Evolutionary conservation across 2,888 invertebrate genomes (phyloP).

Genomic region (Anagyrus pseudococci): DNA sequence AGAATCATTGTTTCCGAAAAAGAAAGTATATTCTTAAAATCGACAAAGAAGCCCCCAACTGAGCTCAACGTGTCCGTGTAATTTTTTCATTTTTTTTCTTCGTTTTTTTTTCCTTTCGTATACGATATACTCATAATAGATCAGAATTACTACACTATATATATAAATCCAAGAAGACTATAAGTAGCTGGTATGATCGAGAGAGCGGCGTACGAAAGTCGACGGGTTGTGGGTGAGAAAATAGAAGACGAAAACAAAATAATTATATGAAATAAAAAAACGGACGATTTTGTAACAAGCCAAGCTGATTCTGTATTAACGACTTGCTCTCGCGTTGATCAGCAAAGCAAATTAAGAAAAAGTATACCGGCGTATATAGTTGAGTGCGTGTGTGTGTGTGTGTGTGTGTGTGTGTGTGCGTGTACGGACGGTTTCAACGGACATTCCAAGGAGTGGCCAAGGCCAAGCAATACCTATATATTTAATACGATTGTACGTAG

Average conservation of each 20-base stretch:
- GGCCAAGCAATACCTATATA: constrained; percentile 39
- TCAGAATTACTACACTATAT: constrained; percentile 22
- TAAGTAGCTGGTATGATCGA: background rate
- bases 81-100: constrained; percentile 16
- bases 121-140: constrained; percentile 1
- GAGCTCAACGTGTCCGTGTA: constrained; percentile 15
- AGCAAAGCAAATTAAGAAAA: no score
- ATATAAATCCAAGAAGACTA: constrained; percentile 4
- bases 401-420: no score
- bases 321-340: no score
- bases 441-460: constrained; percentile 41
- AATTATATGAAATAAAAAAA: background rate
- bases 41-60: background rate
- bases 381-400: no score
- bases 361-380: no score
- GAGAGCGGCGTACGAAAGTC: background rate
- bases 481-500: constrained; percentile 20
- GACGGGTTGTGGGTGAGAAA: constrained; percentile 8
- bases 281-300: constrained; percentile 20
- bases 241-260: constrained; percentile 6
- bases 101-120: background rate
- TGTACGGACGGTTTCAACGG: background rate
- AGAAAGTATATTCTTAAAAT: constrained; percentile 26
- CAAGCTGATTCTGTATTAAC: no score
- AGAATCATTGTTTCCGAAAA: constrained; percentile 21